Conservation (phyloP, 2,888 invertebrate species). For the Drosophila neutralis region DNA sequence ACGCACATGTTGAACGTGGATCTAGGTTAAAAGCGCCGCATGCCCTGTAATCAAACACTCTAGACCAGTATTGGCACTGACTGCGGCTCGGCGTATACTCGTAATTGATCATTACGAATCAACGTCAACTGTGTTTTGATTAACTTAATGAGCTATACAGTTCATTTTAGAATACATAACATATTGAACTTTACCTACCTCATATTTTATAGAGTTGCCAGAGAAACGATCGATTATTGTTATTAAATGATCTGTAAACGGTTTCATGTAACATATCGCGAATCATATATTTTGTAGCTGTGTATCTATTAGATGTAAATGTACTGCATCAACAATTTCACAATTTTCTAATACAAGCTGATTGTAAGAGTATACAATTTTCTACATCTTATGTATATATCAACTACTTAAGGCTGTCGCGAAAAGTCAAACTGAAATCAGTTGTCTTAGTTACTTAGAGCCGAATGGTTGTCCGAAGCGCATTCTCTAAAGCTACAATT, state of each 20-base stretch:
- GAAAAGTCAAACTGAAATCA: constrained; percentile 13
- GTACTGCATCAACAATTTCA: background rate
- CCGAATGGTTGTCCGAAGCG: constrained; percentile 29
- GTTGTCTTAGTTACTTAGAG: constrained; percentile 24
- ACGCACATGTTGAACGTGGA: background rate
- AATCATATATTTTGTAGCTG: background rate
- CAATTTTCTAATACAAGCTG: background rate
- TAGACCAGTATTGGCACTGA: background rate
- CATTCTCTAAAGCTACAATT: background rate
- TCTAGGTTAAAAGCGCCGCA: constrained; percentile 18
- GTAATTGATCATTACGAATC: background rate
- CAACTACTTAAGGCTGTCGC: background rate
- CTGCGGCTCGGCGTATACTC: background rate
- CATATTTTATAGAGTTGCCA: background rate
- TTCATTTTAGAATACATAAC: background rate
- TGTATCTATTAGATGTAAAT: background rate
- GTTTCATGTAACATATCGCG: background rate
- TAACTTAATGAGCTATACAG: background rate
- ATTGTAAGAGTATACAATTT: background rate
- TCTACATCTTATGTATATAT: background rate
- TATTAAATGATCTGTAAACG: background rate
- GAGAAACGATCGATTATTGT: background rate
- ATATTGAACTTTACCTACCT: background rate
- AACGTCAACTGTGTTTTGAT: background rate
- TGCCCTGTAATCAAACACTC: too few relatives aligned